phyloP scores from a whole-genome alignment of 2,797 vertebrate species.

The Pangasius krempfi region DNA sequence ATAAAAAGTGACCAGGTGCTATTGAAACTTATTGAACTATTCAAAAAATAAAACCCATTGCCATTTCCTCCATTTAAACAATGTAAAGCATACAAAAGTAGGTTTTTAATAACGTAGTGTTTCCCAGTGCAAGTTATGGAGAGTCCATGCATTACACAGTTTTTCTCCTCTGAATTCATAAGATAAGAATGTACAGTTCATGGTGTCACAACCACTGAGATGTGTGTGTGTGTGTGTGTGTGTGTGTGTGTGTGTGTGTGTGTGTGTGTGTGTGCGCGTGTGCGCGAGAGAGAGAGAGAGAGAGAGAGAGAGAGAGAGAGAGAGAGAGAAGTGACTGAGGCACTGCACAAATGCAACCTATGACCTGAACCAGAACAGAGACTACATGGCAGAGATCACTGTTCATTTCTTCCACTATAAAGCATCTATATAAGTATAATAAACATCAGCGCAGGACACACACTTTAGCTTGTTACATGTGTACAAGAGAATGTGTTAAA shows the following conservation, averaged over 20 bases:
- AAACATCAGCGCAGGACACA: conserved; percentile 1
- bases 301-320: background rate
- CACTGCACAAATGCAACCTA: conserved; percentile 5
- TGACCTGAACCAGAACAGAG: background rate
- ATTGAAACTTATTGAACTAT: background rate
- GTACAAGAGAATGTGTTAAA: conserved; percentile 41
- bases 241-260: background rate
- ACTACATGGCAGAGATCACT: background rate
- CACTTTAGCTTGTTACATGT: background rate
- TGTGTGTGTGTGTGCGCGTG: background rate
- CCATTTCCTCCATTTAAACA: conserved; percentile 2
- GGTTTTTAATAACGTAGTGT: background rate
- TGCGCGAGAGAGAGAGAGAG: background rate
- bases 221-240: background rate
- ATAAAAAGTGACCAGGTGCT: conserved; percentile 1
- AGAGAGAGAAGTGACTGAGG: background rate
- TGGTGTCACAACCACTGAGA: background rate
- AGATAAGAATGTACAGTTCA: conserved; percentile 2
- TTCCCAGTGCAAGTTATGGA: background rate
- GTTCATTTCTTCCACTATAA: background rate
- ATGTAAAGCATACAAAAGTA: background rate
- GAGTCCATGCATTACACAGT: background rate
- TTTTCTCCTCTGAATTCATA: no score
- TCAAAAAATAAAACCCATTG: background rate
- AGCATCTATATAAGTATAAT: background rate